phyloP scores from a whole-genome alignment of 2,888 invertebrate genomes.

The Bimastos eiseni region DNA sequence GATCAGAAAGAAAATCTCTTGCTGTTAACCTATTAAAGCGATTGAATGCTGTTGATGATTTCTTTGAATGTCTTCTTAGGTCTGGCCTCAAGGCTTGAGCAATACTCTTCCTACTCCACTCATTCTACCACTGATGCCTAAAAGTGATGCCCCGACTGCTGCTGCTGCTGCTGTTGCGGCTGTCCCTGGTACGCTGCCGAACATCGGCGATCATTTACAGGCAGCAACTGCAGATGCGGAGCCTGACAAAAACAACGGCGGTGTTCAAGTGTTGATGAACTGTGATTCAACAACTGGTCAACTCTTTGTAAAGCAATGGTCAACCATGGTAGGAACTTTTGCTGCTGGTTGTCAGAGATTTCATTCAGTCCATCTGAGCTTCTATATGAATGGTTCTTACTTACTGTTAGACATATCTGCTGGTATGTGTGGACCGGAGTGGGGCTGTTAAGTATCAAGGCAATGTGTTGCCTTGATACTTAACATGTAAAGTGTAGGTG shows the following conservation, averaged over 20 bases:
- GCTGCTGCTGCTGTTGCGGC: constrained; percentile 17
- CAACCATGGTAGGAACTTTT: background rate
- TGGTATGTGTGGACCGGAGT: background rate
- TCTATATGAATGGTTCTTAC: background rate
- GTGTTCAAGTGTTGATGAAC: background rate
- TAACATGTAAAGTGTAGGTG: background rate
- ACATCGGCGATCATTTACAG: background rate
- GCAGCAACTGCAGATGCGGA: background rate
- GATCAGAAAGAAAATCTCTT: too few species aligned
- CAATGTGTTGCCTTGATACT: background rate
- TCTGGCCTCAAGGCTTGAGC: constrained; percentile 69
- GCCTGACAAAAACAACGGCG: background rate
- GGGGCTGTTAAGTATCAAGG: background rate
- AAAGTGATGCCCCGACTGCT: background rate
- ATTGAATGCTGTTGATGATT: background rate
- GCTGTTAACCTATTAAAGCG: too few species aligned
- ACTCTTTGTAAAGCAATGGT: constrained; percentile 1
- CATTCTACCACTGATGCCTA: background rate
- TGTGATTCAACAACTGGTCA: background rate
- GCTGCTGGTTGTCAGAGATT: background rate
- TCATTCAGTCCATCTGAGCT: background rate
- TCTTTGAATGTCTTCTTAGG: constrained; percentile 50
- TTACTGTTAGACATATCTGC: background rate
- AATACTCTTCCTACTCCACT: constrained; percentile 65
- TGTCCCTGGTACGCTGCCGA: background rate